Percentiles rank a stretch among this genome's conserved stretches.
Evolutionary conservation across 2,113 vertebrate genomes (phyloP).

Genomic region (Entomyzon cyanotis): DNA sequence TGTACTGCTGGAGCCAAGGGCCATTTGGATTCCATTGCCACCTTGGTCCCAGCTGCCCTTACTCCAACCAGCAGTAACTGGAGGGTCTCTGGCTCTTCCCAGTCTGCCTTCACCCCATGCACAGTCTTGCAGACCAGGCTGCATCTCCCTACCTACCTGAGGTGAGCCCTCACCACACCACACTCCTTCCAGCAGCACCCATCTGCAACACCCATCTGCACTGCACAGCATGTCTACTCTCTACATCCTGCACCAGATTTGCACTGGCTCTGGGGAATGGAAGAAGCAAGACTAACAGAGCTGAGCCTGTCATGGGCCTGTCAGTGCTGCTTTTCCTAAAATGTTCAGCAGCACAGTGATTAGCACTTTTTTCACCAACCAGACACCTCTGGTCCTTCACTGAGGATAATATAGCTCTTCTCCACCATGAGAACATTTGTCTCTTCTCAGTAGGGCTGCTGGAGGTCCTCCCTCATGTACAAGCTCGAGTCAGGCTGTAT

Average conservation of each 20-base stretch:
- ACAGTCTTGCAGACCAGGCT: neutral
- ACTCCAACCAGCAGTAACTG: neutral
- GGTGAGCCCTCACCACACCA: fast-evolving
- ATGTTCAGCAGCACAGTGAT: fast-evolving
- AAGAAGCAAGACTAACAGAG: neutral
- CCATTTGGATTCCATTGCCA: fast-evolving
- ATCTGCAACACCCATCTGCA: fast-evolving
- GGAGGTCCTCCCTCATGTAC: neutral
- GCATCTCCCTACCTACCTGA: neutral
- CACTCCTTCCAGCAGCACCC: fast-evolving
- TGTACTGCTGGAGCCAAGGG: neutral
- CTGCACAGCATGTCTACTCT: fast-evolving
- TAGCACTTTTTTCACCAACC: neutral
- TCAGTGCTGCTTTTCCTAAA: neutral
- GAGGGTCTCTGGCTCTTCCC: neutral
- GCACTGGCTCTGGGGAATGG: neutral
- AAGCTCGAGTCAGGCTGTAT: too few species aligned
- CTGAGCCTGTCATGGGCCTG: neutral
- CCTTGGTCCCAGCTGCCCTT: neutral
- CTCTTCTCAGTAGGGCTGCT: neutral
- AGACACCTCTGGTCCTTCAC: neutral
- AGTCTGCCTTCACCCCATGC: neutral
- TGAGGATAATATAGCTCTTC: neutral
- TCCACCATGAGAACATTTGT: neutral
- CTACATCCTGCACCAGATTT: fast-evolving